These are phyloP conservation scores for Willowsia nigromaculata DNA, from an alignment of 2,888 invertebrate species.

Conservation along the genomic window DNA sequence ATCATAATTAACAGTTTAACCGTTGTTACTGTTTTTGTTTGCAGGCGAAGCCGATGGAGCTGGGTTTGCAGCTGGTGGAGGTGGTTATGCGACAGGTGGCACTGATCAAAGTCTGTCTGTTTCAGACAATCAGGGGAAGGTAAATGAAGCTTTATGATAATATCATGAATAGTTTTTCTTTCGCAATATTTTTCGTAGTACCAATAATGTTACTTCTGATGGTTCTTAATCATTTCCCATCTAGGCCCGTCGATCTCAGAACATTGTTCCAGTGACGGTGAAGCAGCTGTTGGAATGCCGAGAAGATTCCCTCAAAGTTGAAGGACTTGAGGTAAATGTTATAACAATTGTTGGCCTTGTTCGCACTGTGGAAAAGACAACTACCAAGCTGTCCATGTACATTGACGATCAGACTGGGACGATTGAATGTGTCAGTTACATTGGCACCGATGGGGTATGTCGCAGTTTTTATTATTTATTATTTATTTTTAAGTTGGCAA, in stretches of 20 bases:
- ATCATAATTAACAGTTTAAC: too few species aligned
- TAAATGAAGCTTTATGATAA: too few species aligned
- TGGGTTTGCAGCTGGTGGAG: constrained; percentile 56
- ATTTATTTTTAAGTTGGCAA: constrained; percentile 65
- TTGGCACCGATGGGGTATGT: constrained; percentile 81
- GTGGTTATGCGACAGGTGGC: constrained; percentile 57
- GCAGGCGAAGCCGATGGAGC: too few species aligned
- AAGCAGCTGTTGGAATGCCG: constrained; percentile 82
- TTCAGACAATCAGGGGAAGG: constrained; percentile 52
- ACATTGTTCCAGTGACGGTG: constrained; percentile 82
- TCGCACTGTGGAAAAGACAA: constrained; percentile 83
- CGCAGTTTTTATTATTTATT: constrained; percentile 73
- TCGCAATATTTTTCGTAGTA: too few species aligned
- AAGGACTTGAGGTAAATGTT: constrained; percentile 81
- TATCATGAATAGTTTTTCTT: too few species aligned
- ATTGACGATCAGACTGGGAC: constrained; percentile 85
- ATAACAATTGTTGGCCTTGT: constrained; percentile 83
- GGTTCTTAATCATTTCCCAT: neutral
- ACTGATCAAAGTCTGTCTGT: constrained; percentile 50
- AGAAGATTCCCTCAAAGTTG: constrained; percentile 82
- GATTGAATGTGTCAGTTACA: constrained; percentile 84
- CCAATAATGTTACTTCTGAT: too few species aligned
- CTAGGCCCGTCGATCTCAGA: constrained; percentile 78
- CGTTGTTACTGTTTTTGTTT: too few species aligned
- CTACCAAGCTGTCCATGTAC: constrained; percentile 82